A percentile compares a stretch with the other conserved stretches of the same genome.
Conservation (phyloP, 2,113 vertebrate species). For the Xyrauchen texanus region DNA sequence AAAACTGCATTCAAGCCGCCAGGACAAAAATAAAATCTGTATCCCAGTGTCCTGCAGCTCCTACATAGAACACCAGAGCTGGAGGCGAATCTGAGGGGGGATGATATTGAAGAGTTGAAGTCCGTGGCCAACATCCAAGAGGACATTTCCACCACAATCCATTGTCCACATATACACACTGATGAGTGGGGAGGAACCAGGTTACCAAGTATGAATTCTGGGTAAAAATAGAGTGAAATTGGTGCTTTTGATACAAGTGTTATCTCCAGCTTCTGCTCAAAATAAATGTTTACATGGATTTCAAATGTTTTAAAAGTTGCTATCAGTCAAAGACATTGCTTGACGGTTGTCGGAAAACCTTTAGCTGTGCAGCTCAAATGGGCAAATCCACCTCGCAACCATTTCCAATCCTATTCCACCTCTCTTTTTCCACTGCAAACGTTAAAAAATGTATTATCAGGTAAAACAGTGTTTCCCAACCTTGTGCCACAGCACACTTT, state of each 20-base stretch:
- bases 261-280: not conserved
- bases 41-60: constrained; percentile 31
- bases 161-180: constrained; percentile 1
- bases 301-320: not conserved
- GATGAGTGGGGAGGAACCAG: constrained; percentile 4
- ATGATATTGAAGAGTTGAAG: constrained; percentile 7
- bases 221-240: constrained; percentile 25
- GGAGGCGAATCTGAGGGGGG: not conserved
- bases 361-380: too few relatives aligned
- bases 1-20: constrained; percentile 6
- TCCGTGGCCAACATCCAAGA: constrained; percentile 32
- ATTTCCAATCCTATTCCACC: too few relatives aligned
- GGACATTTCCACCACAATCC: not conserved
- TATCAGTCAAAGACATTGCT: not conserved
- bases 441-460: too few relatives aligned
- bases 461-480: too few relatives aligned
- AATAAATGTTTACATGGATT: not conserved
- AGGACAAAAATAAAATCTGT: constrained; percentile 29
- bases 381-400: too few relatives aligned
- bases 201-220: not conserved
- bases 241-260: constrained; percentile 8
- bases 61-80: constrained; percentile 10
- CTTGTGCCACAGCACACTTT: too few relatives aligned
- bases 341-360: too few relatives aligned
- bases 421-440: too few relatives aligned